A percentile compares a stretch with the other conserved stretches of the same genome.
These are phyloP conservation scores for Tricholaema leucomelas DNA, from an alignment of 2,113 vertebrate genomes.

Conservation along the genomic window DNA sequence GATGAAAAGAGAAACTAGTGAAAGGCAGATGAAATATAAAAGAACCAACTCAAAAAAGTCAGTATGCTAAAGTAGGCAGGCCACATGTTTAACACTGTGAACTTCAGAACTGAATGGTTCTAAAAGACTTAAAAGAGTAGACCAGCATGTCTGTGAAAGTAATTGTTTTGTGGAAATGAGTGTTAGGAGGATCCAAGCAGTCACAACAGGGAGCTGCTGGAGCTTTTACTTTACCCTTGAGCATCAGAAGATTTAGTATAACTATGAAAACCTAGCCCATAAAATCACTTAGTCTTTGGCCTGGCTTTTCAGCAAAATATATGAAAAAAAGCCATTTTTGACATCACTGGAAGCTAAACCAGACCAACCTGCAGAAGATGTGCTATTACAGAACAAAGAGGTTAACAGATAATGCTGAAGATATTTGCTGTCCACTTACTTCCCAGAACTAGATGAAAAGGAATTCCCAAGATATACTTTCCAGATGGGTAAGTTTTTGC, in stretches of 20 bases:
- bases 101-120: neutral
- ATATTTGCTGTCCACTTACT: neutral
- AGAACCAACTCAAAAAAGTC: neutral
- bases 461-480: neutral
- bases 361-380: neutral
- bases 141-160: fast-evolving
- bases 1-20: neutral
- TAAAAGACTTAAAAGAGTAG: neutral
- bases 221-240: neutral
- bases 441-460: neutral
- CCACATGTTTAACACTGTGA: neutral
- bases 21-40: neutral
- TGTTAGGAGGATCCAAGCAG: neutral
- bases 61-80: neutral
- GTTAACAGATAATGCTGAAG: neutral
- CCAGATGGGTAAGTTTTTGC: neutral
- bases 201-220: neutral
- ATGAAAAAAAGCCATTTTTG: neutral
- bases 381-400: neutral
- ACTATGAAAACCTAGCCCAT: neutral
- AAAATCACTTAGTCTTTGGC: neutral
- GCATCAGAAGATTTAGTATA: neutral
- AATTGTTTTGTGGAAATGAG: neutral
- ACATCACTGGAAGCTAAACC: neutral
- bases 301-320: neutral